Evolutionary conservation across 1,140 invertebrate species (phyloP).

Genomic region (Acyrthosiphon pisum): DNA sequence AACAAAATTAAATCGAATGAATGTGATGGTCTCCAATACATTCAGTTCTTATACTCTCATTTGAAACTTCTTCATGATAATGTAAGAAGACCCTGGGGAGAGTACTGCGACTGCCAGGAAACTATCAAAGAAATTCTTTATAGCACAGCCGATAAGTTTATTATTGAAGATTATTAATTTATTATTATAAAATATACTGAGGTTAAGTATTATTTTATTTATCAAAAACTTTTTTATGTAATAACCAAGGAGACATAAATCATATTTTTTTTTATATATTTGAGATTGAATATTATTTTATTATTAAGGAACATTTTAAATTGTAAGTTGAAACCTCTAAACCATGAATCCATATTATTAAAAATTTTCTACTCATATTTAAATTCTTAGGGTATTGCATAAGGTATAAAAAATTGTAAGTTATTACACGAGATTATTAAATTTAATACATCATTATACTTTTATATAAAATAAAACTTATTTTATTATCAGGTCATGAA

Average conservation of each 20-base stretch:
- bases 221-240: not conserved
- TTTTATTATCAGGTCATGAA: conserved; percentile 22
- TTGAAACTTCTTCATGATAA: not conserved
- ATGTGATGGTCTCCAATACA: conserved; percentile 29
- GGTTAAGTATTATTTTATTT: not conserved
- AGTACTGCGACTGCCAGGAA: conserved; percentile 25
- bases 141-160: not conserved
- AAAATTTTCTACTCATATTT: not conserved
- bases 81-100: not conserved
- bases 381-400: not conserved
- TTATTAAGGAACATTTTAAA: not conserved
- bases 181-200: not conserved
- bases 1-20: not conserved
- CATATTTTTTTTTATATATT: not conserved
- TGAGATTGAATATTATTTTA: not conserved
- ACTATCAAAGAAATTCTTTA: conserved; percentile 23
- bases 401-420: not conserved
- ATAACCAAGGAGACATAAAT: not conserved
- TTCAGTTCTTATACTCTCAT: conserved; percentile 1
- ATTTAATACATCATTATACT: not conserved
- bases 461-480: not conserved
- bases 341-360: not conserved
- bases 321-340: not conserved
- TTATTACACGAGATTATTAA: not conserved
- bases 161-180: not conserved